phyloP scores from a whole-genome alignment of 2,113 vertebrate genomes.

The Anguilla rostrata region DNA sequence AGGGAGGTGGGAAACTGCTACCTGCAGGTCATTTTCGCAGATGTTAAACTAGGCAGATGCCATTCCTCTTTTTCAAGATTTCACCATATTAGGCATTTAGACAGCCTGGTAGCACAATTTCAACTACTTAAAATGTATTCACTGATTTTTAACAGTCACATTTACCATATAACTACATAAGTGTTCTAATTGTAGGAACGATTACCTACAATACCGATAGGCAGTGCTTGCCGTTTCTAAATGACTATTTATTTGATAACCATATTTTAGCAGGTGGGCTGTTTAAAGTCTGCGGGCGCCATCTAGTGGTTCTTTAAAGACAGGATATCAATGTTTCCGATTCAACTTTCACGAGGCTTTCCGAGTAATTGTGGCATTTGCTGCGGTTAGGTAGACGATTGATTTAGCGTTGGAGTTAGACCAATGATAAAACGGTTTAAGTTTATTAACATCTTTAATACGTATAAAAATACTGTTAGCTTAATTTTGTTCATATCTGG shows the following conservation, averaged over 20 bases:
- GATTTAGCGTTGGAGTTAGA: background rate
- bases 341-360: background rate
- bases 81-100: background rate
- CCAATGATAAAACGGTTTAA: background rate
- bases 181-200: background rate
- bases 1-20: slow-evolving; percentile 47
- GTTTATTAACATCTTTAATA: background rate
- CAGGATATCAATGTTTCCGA: background rate
- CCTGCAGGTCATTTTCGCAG: slow-evolving; percentile 56
- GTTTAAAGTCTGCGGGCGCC: slow-evolving; percentile 38
- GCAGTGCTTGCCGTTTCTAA: background rate
- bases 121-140: background rate
- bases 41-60: background rate
- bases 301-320: slow-evolving; percentile 48
- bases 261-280: background rate
- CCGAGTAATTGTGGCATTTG: background rate
- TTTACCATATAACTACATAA: background rate
- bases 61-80: background rate
- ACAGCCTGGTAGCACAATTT: background rate
- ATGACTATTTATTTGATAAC: background rate
- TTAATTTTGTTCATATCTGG: background rate
- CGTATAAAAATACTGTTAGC: background rate
- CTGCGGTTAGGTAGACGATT: background rate
- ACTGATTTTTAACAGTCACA: background rate
- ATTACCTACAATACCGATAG: background rate